Base-by-base conservation (phyloP, 2,888 invertebrate genomes). In the Melangyna quadrimaculata region DNA sequence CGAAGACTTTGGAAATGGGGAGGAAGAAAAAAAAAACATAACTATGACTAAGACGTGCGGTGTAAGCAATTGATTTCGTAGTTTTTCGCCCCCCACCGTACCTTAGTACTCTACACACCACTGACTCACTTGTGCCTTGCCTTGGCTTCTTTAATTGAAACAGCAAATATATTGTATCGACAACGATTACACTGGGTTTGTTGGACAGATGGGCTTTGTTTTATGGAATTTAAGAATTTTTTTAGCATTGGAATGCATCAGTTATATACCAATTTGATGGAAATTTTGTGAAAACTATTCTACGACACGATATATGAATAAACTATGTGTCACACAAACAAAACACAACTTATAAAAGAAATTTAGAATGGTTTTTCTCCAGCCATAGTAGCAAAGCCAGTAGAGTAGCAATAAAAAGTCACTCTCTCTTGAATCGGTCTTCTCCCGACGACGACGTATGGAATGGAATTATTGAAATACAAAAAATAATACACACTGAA, bases 31-130 rank as follows among this genome's bases (percentile, higher is more conserved):
- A 14, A 61, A 63, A 63, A 63, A 69, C 69, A 81, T 53, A 86
- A 77, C 81, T 80, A 86, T 86, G 86, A 86, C 86, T 86, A 86
- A 81, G 86, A 81, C 69, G 61, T 80, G 75, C 84, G 71, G 53
- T 59, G 67, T 48, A 75, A 59, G 84, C 81, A 81, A 86, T 80
- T 86, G 80, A 86, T 86, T 86, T 86, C 80, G 63, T 86, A 81
- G 86, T 71, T 72, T 57, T 61, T 37, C 22, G 48, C 75, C 37
- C 32, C 63, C 48, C 37, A 40, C 82, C 63, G 24, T 43, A 53
- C 45, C 78, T 67, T 22, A 48, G 22, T 45, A 74, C 53, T 61
- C 51, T 14, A 48, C 24, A 65, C 74, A 57, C 32, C 69, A 80
- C 72, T 86, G 81, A 86, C 86, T 86, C 86, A 86, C 81, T 86